These are phyloP conservation scores for Amphipyra tragopoginis DNA, from an alignment of 2,888 invertebrate species.

Conservation along the genomic window DNA sequence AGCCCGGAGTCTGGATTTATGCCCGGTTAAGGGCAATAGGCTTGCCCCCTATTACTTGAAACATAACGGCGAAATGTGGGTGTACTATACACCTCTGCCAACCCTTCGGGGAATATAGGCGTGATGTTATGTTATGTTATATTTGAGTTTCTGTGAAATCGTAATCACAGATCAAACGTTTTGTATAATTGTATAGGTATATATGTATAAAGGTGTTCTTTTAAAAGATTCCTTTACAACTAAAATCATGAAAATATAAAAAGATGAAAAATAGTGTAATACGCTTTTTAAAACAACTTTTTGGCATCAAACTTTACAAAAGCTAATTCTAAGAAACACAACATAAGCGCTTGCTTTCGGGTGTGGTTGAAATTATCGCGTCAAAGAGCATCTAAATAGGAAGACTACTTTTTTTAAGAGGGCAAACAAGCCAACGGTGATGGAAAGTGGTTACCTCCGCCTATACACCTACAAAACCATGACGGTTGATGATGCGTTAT, in stretches of 20 bases:
- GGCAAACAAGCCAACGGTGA: no score
- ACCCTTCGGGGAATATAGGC: no score
- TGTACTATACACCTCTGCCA: no score
- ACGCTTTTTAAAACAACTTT: constrained; percentile 29
- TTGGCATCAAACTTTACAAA: constrained; percentile 41
- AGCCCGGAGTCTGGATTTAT: no score
- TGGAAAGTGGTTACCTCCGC: no score
- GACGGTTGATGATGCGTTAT: no score
- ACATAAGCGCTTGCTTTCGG: constrained; percentile 34
- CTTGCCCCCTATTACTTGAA: no score
- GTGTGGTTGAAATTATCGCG: constrained; percentile 4
- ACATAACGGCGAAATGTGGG: no score
- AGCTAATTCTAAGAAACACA: constrained; percentile 51
- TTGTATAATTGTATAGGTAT: constrained; percentile 10
- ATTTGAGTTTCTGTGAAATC: not conserved
- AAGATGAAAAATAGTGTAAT: constrained; percentile 12
- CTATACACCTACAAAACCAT: no score
- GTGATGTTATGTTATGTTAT: no score
- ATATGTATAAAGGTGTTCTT: not conserved
- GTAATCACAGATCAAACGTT: constrained; percentile 7
- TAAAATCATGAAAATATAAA: constrained; percentile 21
- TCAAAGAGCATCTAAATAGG: not conserved
- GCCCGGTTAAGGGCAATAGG: no score
- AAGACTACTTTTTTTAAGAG: no score
- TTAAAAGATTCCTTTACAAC: not conserved